Conservation (phyloP, 2,888 invertebrate species). For the Megastigmus dorsalis region DNA sequence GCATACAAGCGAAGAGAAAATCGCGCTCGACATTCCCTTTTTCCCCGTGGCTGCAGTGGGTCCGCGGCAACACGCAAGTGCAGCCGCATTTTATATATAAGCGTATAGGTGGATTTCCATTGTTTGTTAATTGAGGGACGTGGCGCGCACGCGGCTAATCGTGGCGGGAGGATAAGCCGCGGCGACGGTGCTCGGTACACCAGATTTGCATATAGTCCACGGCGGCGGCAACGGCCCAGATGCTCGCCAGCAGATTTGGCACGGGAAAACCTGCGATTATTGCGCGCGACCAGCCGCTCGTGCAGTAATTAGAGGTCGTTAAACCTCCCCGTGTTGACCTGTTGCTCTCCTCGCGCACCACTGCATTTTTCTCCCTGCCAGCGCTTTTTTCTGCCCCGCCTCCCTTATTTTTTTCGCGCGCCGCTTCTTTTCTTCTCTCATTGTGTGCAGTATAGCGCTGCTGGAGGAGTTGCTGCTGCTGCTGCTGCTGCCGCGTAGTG, state of each 20-base stretch:
- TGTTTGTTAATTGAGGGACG: slow-evolving; percentile 34
- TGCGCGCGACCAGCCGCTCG: not conserved
- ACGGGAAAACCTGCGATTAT: slow-evolving; percentile 36
- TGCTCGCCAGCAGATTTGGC: slow-evolving; percentile 17
- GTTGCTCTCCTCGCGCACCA: too few relatives aligned
- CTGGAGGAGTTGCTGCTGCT: too few relatives aligned
- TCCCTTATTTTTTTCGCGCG: not conserved
- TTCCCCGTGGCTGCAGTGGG: too few relatives aligned
- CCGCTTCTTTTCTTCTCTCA: not conserved
- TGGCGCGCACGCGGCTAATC: slow-evolving; percentile 17
- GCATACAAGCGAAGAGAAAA: too few relatives aligned
- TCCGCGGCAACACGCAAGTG: too few relatives aligned
- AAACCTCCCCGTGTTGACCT: slow-evolving; percentile 35
- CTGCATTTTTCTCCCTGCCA: too few relatives aligned
- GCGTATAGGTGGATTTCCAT: slow-evolving; percentile 10
- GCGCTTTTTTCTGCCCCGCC: not conserved
- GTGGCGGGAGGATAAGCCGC: not conserved
- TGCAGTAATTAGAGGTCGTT: slow-evolving; percentile 45
- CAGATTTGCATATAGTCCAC: slow-evolving; percentile 26
- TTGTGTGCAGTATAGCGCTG: not conserved
- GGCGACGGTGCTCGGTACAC: too few relatives aligned
- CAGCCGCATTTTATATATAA: too few relatives aligned
- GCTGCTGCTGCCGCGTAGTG: too few relatives aligned
- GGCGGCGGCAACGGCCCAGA: slow-evolving; percentile 5
- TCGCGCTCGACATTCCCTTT: too few relatives aligned